phyloP scores from a whole-genome alignment of 2,888 invertebrate genomes.

The Synanthedon formicaeformis region DNA sequence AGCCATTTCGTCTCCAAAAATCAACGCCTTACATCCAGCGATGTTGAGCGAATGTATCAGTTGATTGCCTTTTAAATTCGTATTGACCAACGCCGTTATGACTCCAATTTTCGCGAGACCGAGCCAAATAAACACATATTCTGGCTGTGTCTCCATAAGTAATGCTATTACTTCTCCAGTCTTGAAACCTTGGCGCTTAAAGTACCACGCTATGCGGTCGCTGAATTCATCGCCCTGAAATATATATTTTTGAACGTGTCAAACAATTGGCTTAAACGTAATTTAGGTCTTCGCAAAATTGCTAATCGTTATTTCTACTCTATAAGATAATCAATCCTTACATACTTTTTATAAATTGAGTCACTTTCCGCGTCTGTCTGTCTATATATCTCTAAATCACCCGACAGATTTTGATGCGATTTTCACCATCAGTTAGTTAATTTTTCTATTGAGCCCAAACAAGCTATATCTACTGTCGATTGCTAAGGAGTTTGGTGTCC shows the following conservation, averaged over 20 bases:
- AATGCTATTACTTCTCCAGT: slow-evolving; percentile 88
- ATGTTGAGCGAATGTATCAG: slow-evolving; percentile 84
- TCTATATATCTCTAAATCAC: no score
- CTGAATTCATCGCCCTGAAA: slow-evolving; percentile 70
- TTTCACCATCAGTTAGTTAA: no score
- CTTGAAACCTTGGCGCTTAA: slow-evolving; percentile 61
- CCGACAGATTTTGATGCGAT: no score
- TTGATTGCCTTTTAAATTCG: slow-evolving; percentile 82
- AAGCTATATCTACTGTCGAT: no score
- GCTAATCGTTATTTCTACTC: no score
- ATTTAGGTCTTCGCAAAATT: no score
- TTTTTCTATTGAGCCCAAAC: no score
- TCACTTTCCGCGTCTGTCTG: no score
- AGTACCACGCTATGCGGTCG: slow-evolving; percentile 69
- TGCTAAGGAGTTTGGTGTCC: no score
- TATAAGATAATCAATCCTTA: no score
- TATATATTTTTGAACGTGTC: not conserved
- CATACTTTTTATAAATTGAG: no score
- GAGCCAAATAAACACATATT: slow-evolving; percentile 90
- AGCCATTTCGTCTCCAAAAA: slow-evolving; percentile 77
- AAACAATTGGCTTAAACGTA: not conserved
- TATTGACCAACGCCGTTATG: slow-evolving; percentile 89
- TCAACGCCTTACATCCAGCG: slow-evolving; percentile 81
- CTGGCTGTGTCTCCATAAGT: slow-evolving; percentile 89
- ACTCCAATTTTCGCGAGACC: slow-evolving; percentile 89